These are phyloP conservation scores for Hirundichthys speculiger DNA, from an alignment of 2,113 vertebrate genomes.

Conservation along the genomic window DNA sequence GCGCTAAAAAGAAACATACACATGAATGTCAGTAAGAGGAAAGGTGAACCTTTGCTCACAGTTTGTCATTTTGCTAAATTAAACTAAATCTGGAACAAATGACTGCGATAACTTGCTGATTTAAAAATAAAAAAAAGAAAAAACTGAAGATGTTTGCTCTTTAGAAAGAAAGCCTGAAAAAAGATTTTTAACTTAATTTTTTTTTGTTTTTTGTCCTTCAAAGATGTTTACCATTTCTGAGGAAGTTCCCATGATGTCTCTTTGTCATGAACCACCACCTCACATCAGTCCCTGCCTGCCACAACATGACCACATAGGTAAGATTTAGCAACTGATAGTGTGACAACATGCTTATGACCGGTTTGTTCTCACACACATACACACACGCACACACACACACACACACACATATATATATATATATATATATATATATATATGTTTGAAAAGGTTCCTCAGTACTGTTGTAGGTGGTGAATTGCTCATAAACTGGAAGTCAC, in stretches of 20 bases:
- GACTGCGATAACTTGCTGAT: neutral
- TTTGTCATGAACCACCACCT: conserved; percentile 17
- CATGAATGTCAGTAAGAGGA: neutral
- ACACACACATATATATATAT: no score
- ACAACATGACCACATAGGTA: conserved; percentile 27
- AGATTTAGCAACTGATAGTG: neutral
- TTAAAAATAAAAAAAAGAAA: neutral
- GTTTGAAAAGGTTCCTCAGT: no score
- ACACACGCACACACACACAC: no score
- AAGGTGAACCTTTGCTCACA: neutral
- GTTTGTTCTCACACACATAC: no score
- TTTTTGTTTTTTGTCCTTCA: conserved; percentile 9
- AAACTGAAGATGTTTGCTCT: neutral
- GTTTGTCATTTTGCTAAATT: neutral
- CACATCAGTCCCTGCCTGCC: neutral
- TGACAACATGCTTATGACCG: no score
- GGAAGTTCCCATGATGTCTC: conserved; percentile 34
- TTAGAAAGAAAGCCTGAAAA: neutral
- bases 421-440: no score
- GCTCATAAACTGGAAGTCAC: neutral
- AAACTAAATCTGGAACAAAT: neutral
- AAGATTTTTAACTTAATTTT: neutral
- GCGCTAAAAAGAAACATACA: neutral
- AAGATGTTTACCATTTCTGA: conserved; percentile 43
- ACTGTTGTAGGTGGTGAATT: no score